Evolutionary conservation across 2,113 vertebrate species (phyloP).

Genomic region (Erythrocercus mccallii): DNA sequence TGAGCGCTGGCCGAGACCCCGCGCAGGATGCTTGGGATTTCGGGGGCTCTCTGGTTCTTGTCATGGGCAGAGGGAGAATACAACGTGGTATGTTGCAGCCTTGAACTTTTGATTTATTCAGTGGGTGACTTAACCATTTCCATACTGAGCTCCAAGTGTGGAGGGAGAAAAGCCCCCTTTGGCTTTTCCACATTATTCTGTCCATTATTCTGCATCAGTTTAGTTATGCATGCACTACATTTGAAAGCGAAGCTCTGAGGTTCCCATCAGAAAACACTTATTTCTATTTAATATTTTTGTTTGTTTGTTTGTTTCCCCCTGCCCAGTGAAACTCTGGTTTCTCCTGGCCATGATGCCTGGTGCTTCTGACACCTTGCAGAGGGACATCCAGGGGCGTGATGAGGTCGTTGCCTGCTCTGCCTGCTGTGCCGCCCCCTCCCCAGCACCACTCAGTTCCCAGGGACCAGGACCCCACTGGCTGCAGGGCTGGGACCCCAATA

Average conservation of each 20-base stretch:
- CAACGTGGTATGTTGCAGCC: constrained; percentile 56
- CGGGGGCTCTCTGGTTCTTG: constrained; percentile 82
- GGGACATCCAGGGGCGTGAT: rapidly evolving
- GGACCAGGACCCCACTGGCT: rapidly evolving
- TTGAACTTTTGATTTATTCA: constrained; percentile 80
- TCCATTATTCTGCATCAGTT: not conserved
- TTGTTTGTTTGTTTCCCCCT: not conserved
- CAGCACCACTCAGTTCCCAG: rapidly evolving
- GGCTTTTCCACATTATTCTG: not conserved
- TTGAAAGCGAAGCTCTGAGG: not conserved
- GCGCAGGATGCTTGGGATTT: constrained; percentile 76
- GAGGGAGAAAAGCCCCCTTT: not conserved
- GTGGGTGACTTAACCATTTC: constrained; percentile 73
- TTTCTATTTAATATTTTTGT: not conserved
- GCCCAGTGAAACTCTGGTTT: too few species aligned
- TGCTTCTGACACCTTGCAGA: not conserved
- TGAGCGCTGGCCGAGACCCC: constrained; percentile 69
- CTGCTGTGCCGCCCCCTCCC: not conserved
- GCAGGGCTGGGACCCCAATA: not conserved
- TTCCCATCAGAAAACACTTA: not conserved
- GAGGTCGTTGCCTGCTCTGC: not conserved
- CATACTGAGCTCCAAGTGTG: not conserved
- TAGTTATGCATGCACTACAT: rapidly evolving
- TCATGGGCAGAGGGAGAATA: constrained; percentile 70
- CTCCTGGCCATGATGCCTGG: not conserved